Base-by-base conservation (phyloP, 2,113 vertebrate genomes). In the Bungarus multicinctus region DNA sequence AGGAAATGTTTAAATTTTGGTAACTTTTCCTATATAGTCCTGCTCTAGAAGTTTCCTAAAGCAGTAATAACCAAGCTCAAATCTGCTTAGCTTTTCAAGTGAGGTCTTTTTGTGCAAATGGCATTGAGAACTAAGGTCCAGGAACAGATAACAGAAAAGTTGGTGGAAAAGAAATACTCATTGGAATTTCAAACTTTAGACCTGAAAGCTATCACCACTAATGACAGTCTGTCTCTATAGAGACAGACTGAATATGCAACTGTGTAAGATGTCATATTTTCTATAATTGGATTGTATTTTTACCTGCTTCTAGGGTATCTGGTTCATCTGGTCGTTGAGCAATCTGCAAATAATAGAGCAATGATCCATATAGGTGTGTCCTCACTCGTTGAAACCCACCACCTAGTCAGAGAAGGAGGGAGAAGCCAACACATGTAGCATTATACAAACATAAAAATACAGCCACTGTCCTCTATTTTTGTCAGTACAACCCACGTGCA, bases 301-400 rank as follows among this genome's bases (percentile, higher is more conserved):
- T 97, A 99, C 99, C 99, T 94, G 98, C 96, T 98, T 99, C 98
- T 91, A 99, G 97, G 52, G 99, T 99, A 92, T 99, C 99, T 8
- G 99, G 99, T 93, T 99, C 99, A 92, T 99, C 99, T 5, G 99
- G 99, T 96, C 99, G 99, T 97, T 99, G 99, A 11, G 99, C 98
- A 14, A 99, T 99, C 97, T 99, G 99, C 85, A 99, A 97, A 94
- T 99, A 99, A 96, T 99, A 99, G 55, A 99, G 98, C 93, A 99
- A 96, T 58, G 99, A 98, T 91, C 99, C 99, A 34, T 99, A 99
- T 87, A 99, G 96, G 92, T 99, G 99, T 0, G 98, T 98, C 91
- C 99, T 98, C 89, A 99, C 98, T 92, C 99, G 98, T 95, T 99
- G 99, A 96, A 99, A 99, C 30, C 99, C 99, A 6, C 99, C 99